Conservation (phyloP, 2,797 vertebrate genomes). For the Mus spretus region DNA sequence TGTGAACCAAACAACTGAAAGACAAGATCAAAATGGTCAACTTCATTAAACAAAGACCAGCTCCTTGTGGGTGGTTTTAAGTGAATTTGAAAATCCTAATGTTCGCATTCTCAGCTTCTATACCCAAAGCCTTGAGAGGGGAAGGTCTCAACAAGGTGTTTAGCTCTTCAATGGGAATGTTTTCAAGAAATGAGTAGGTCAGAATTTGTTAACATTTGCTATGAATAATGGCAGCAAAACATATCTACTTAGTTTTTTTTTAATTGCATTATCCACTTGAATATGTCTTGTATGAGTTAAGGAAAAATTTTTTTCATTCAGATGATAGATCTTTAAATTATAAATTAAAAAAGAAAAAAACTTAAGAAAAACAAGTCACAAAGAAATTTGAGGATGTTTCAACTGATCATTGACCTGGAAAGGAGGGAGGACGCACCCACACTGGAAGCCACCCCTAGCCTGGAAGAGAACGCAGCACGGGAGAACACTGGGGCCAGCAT, state of each 20-base stretch:
- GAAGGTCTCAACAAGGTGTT: background rate
- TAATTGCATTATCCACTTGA: slow-evolving; percentile 19
- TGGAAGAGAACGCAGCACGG: background rate
- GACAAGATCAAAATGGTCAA: background rate
- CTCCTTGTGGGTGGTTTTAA: slow-evolving; percentile 16
- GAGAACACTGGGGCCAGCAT: background rate
- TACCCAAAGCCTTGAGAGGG: background rate
- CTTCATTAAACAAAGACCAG: slow-evolving; percentile 35
- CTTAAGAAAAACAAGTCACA: background rate
- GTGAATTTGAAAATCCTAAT: background rate
- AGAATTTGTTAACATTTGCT: background rate
- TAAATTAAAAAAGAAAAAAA: slow-evolving; percentile 14
- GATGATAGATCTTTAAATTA: background rate
- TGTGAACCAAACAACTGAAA: background rate
- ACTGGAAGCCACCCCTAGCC: background rate
- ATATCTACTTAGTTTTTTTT: background rate
- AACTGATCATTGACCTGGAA: background rate
- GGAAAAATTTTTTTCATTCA: background rate
- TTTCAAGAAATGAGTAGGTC: background rate
- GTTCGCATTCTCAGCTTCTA: background rate
- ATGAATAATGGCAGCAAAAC: background rate
- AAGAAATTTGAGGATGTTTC: slow-evolving; percentile 33
- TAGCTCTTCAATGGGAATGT: background rate
- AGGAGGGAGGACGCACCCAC: background rate
- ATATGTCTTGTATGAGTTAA: background rate